Base-by-base conservation (phyloP, 2,888 invertebrate genomes). In the Epirrita christyi region DNA sequence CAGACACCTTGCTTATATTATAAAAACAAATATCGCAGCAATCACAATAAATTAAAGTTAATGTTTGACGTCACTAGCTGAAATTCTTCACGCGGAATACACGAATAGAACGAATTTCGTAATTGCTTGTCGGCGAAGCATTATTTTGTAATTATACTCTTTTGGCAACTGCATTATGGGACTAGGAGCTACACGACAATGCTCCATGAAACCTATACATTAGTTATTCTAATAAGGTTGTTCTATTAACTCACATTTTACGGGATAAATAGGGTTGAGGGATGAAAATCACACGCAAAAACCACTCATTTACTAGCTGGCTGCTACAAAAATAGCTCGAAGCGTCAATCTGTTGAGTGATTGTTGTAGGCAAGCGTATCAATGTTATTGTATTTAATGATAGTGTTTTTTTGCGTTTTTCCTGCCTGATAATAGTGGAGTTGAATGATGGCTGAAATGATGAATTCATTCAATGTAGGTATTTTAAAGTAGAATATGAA, bases 21-120 rank as follows among this genome's bases (percentile, higher is more conserved):
- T 60, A 60, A 63, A 64, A 67, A 64, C 51, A 56, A 63, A 63
- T 61, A 64, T 55, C 37, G 45, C 45, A 45, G 59, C 49, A 58
- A 61, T 63, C 59, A 53, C 40, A 60, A 49, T 48, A 56, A 59
- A 64, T 63, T 67, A 63, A 67, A 64, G 62, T 61, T 63, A 61
- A 61, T 64, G 63, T 63, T 64, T 67, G 63, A 64, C 67, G 63
- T 67, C 67, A 49, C 50, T 38, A 57, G 57, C 59, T 55, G 57
- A 63, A 63, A 59, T 61, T 57, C 61, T 55, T 55, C 50, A 53
- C 50, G 37, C 52, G n/a, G 40, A 48, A 49, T 55, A 63, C 66
- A 58, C 53, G 60, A 62, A 66, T 64, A 60, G 59, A 58, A 56
- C 46, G 34, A 48, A 57, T 66, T 61, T 62, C 62, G 62, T 64